phyloP scores from a whole-genome alignment of 2,888 invertebrate species.

The Hirtodrosophila confusa region DNA sequence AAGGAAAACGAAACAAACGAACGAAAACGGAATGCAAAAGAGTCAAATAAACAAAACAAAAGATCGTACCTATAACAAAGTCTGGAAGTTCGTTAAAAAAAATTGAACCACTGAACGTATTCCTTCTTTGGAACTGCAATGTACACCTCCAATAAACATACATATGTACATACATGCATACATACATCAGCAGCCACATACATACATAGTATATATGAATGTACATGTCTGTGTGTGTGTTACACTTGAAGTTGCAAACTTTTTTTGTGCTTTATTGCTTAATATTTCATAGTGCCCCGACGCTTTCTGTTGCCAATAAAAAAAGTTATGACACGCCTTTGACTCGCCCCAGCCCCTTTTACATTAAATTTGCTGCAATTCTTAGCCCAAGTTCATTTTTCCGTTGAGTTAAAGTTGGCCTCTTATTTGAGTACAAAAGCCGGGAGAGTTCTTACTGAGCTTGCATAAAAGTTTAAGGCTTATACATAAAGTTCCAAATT shows the following conservation, averaged over 20 bases:
- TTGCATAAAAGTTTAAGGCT: slow-evolving; percentile 5
- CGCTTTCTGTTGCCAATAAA: slow-evolving; percentile 40
- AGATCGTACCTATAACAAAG: too few species aligned
- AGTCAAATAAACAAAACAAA: too few species aligned
- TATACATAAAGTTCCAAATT: too few species aligned
- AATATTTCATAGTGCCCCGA: slow-evolving; percentile 58
- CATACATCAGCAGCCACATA: background rate
- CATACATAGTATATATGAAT: background rate
- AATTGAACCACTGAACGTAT: too few species aligned
- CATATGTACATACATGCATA: slow-evolving; percentile 5
- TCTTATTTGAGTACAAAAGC: slow-evolving; percentile 15
- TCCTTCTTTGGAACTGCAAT: too few species aligned
- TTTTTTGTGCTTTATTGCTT: slow-evolving; percentile 57
- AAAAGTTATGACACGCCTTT: slow-evolving; percentile 35
- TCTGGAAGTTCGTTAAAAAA: too few species aligned
- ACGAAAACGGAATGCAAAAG: too few species aligned
- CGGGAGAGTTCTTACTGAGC: slow-evolving; percentile 7
- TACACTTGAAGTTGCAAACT: slow-evolving; percentile 49
- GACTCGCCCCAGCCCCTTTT: slow-evolving; percentile 13
- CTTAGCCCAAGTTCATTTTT: slow-evolving; percentile 24
- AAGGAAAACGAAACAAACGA: too few species aligned
- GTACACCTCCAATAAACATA: slow-evolving; percentile 5
- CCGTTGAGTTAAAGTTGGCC: slow-evolving; percentile 17
- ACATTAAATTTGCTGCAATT: slow-evolving; percentile 40
- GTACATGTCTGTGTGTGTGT: slow-evolving; percentile 15